Percentiles rank a stretch among this genome's conserved stretches.
Evolutionary conservation across 2,888 invertebrate species (phyloP).

Genomic region (Caenorhabditis becei): DNA sequence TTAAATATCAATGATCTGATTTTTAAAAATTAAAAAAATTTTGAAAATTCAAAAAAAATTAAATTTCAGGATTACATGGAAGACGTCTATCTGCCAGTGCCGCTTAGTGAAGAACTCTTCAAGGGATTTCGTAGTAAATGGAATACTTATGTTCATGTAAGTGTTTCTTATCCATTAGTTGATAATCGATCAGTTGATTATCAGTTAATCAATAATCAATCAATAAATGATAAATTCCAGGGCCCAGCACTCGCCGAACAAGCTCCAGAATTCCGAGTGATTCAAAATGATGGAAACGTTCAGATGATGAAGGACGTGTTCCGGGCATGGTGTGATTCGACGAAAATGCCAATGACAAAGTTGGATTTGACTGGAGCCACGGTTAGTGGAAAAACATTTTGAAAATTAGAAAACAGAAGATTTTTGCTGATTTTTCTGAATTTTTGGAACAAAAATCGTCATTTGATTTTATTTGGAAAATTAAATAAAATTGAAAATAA

Average conservation of each 20-base stretch:
- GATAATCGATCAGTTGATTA: too few relatives aligned
- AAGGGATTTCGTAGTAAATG: constrained; percentile 56
- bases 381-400: too few relatives aligned
- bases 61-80: constrained; percentile 46
- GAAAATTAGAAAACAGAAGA: too few relatives aligned
- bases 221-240: constrained; percentile 8
- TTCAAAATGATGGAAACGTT: constrained; percentile 36
- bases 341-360: constrained; percentile 59
- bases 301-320: constrained; percentile 42
- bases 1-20: not conserved
- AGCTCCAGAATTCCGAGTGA: constrained; percentile 24
- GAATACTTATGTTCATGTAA: constrained; percentile 41
- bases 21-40: constrained; percentile 2
- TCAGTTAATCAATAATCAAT: not conserved
- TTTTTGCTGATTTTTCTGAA: too few relatives aligned
- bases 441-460: too few relatives aligned
- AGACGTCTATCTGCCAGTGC: constrained; percentile 51
- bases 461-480: too few relatives aligned
- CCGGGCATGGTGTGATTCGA: constrained; percentile 55
- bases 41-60: not conserved
- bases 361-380: constrained; percentile 66
- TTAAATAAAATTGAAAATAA: too few relatives aligned
- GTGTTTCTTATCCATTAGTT: too few relatives aligned
- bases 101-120: constrained; percentile 62
- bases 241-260: not conserved